Conservation (phyloP, 2,113 vertebrate species). For the Antechinus flavipes region DNA sequence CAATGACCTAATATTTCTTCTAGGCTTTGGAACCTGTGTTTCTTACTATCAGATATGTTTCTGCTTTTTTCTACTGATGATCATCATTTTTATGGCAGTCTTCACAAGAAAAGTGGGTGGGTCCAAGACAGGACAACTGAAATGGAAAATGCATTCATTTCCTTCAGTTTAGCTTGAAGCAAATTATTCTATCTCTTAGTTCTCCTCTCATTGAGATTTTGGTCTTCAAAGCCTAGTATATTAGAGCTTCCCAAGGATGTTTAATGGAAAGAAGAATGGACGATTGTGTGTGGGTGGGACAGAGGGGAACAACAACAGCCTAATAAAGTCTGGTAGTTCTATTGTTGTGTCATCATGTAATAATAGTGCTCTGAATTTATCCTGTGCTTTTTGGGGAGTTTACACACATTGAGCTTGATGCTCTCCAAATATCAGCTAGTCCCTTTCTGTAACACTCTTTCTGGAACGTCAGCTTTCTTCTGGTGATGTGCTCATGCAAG, state of each 20-base stretch:
- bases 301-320: background rate
- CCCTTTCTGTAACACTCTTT: background rate
- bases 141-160: constrained; percentile 41
- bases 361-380: constrained; percentile 1
- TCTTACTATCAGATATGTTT: constrained; percentile 16
- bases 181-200: constrained; percentile 46
- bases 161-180: constrained; percentile 60
- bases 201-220: background rate
- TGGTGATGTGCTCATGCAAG: background rate
- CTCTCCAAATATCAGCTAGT: background rate
- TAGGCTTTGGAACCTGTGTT: constrained; percentile 24
- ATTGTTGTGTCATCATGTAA: background rate
- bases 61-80: constrained; percentile 45
- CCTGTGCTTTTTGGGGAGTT: constrained; percentile 27
- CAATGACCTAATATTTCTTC: constrained; percentile 22
- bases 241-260: constrained; percentile 33
- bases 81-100: constrained; percentile 46
- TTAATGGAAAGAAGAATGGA: constrained; percentile 64
- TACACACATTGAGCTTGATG: background rate
- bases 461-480: background rate
- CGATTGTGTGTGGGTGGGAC: background rate
- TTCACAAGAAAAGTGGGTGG: constrained; percentile 71
- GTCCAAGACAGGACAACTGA: constrained; percentile 42
- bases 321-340: background rate
- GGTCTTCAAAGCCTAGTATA: constrained; percentile 31